phyloP scores from a whole-genome alignment of 2,113 vertebrate species.

The Tetrao urogallus region DNA sequence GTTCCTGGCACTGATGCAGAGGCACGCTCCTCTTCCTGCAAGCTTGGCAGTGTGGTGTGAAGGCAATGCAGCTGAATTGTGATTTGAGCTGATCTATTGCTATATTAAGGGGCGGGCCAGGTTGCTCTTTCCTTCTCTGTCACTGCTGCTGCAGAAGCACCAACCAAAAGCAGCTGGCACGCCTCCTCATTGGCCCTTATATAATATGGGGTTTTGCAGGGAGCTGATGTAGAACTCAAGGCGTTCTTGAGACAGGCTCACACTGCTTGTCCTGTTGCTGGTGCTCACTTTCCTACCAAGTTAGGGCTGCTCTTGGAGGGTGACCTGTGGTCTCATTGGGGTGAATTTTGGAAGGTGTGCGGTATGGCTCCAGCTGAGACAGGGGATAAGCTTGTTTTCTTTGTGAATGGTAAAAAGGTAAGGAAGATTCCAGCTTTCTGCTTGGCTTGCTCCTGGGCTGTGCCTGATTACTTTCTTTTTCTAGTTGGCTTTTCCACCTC shows the following conservation, averaged over 20 bases:
- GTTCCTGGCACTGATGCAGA: background rate
- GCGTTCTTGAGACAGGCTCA: background rate
- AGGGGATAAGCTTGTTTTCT: constrained; percentile 87
- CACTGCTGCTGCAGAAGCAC: constrained; percentile 42
- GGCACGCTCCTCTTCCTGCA: background rate
- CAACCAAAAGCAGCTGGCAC: constrained; percentile 54
- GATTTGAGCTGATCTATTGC: background rate
- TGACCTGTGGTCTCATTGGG: background rate
- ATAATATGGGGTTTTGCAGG: constrained; percentile 46
- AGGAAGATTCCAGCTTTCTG: constrained; percentile 23
- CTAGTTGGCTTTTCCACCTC: background rate
- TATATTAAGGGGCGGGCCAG: constrained; percentile 51
- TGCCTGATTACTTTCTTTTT: background rate
- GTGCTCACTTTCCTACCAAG: background rate
- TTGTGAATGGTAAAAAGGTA: constrained; percentile 97
- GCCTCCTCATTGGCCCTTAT: constrained; percentile 48
- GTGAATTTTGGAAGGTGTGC: background rate
- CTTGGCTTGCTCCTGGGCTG: background rate
- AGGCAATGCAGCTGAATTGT: background rate
- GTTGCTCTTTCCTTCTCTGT: constrained; percentile 8
- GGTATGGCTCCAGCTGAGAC: constrained; percentile 37
- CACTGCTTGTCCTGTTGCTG: background rate
- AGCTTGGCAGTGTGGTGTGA: constrained; percentile 4
- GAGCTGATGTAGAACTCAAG: background rate
- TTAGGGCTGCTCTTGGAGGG: background rate